A percentile compares a stretch with the other conserved stretches of the same genome.
phyloP scores from a whole-genome alignment of 2,888 invertebrate species.

The Anoncus sp. region DNA sequence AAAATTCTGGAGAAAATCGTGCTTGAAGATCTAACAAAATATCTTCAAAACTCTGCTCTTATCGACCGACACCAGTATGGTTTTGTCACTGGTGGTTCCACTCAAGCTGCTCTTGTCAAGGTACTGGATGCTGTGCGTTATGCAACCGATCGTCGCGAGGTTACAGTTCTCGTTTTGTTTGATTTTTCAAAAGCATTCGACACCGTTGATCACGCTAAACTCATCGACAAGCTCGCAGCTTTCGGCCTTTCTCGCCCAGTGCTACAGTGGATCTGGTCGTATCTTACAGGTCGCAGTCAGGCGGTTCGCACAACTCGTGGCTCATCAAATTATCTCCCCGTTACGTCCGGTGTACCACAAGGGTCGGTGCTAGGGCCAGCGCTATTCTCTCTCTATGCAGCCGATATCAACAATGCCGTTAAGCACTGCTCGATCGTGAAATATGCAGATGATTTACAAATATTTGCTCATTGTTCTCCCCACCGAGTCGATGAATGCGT shows the following conservation, averaged over 20 bases:
- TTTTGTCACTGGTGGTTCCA: background rate
- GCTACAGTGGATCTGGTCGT: constrained; percentile 22
- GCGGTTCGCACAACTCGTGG: no score
- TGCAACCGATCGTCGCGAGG: background rate
- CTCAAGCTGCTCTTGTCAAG: constrained; percentile 6
- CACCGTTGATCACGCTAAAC: constrained; percentile 1
- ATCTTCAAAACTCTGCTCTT: background rate
- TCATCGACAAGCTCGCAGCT: constrained; percentile 2
- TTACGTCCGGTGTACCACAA: no score
- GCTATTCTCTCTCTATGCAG: no score
- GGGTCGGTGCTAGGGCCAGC: no score
- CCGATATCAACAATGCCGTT: no score
- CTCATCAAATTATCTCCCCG: no score
- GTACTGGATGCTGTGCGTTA: background rate
- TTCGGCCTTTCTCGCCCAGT: background rate
- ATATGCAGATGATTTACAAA: no score
- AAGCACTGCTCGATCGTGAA: no score
- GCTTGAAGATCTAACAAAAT: background rate
- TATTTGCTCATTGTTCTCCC: no score
- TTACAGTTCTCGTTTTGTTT: constrained; percentile 23
- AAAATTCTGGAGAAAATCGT: constrained; percentile 9
- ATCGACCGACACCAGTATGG: constrained; percentile 15
- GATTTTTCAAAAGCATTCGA: constrained; percentile 36
- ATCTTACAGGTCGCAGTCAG: no score
- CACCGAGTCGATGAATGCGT: no score